A percentile compares a stretch with the other conserved stretches of the same genome.
Evolutionary conservation across 2,888 invertebrate species (phyloP).

Genomic region (Eucriotettix oculatus): DNA sequence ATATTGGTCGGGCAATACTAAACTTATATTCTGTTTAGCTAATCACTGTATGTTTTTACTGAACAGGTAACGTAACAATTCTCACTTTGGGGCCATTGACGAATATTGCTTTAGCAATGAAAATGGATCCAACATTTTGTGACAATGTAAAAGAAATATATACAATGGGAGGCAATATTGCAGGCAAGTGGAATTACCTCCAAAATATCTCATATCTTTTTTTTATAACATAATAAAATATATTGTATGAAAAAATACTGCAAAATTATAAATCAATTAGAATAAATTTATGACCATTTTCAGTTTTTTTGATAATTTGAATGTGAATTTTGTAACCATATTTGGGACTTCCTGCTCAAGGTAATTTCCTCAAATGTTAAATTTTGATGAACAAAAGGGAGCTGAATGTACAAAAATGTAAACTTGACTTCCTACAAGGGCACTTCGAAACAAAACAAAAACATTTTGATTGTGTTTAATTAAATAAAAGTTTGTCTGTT

Average conservation of each 20-base stretch:
- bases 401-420: too few relatives aligned
- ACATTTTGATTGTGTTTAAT: too few relatives aligned
- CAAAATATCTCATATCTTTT: background rate
- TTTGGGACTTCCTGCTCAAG: too few relatives aligned
- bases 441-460: too few relatives aligned
- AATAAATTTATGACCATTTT: background rate
- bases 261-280: background rate
- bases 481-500: too few relatives aligned
- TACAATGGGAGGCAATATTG: slow-evolving; percentile 30
- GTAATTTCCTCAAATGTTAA: too few relatives aligned
- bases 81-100: slow-evolving; percentile 26
- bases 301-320: background rate
- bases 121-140: slow-evolving; percentile 22
- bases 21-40: too few relatives aligned
- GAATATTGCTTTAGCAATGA: slow-evolving; percentile 25
- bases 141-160: slow-evolving; percentile 22
- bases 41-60: too few relatives aligned
- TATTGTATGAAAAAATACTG: background rate
- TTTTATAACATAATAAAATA: background rate
- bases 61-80: slow-evolving; percentile 19
- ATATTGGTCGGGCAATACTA: too few relatives aligned
- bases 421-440: too few relatives aligned
- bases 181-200: slow-evolving; percentile 16
- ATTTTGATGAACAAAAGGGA: too few relatives aligned
- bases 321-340: too few relatives aligned